Percentiles rank a stretch among this genome's conserved stretches.
phyloP scores from a whole-genome alignment of 2,113 vertebrate species.

The Prochilodus magdalenae region DNA sequence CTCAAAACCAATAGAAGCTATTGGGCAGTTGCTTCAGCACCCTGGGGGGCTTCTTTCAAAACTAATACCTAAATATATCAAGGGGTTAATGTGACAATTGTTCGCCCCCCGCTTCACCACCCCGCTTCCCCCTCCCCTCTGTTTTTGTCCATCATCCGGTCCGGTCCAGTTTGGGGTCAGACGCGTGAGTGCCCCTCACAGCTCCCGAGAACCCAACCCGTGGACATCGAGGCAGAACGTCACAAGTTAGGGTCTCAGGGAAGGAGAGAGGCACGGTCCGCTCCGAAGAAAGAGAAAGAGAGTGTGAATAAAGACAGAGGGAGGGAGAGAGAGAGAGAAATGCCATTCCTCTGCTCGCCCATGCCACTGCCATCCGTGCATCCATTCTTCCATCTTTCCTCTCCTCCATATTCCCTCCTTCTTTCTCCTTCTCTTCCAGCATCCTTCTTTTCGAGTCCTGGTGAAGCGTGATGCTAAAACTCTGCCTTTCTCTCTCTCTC shows the following conservation, averaged over 20 bases:
- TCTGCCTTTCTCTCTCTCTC: slow-evolving; percentile 7
- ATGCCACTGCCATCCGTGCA: neutral
- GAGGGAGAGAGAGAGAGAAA: neutral
- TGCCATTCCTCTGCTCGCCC: slow-evolving; percentile 33
- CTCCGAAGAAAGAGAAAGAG: neutral
- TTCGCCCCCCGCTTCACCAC: no score
- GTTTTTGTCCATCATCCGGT: slow-evolving; percentile 10
- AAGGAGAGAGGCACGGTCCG: slow-evolving; percentile 93
- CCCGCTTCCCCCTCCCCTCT: no score
- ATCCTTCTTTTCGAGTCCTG: slow-evolving; percentile 9
- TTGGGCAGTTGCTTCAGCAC: neutral
- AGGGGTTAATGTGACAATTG: neutral
- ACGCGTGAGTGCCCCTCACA: slow-evolving; percentile 93
- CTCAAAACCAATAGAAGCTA: neutral
- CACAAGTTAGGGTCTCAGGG: slow-evolving; percentile 99
- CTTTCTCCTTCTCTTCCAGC: slow-evolving; percentile 4
- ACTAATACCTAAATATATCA: neutral
- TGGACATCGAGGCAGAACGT: slow-evolving; percentile 98
- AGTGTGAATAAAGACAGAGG: no score
- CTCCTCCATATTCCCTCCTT: neutral
- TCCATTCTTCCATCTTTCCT: neutral
- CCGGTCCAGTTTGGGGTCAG: slow-evolving; percentile 59
- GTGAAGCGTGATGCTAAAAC: neutral
- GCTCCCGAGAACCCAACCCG: slow-evolving; percentile 99
- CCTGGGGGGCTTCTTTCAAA: neutral